Evolutionary conservation across 2,797 vertebrate species (phyloP), one percentile per base, ranked within the genome.

Genomic region (Cossypha dichroa): DNA sequence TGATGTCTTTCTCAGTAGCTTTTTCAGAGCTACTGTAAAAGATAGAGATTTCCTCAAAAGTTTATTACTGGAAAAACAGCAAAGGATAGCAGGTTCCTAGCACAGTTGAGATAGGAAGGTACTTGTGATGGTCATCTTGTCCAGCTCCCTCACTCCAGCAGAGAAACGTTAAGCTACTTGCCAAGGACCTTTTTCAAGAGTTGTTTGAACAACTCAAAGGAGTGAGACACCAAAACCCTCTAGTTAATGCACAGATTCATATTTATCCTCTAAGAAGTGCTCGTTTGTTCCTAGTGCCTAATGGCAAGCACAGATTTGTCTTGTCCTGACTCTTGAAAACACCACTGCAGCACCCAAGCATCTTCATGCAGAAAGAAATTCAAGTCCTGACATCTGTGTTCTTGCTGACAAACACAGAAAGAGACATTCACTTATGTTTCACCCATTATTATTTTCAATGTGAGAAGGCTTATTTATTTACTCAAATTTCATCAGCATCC

Each of bases 331-430:
- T 78, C 36, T 54, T n/a, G 29, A 48, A 90, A 92, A 21, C 8
- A 48, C 16, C 15, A 48, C 25, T 10, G 25, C 5, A 3, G 33
- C 23, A 54, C 58, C 19, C 14, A 43, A 36, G 26, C 10, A 55
- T 10, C 23, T 36, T 26, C 59, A 43, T 2, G 2, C 11, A 86
- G 25, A 84, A 83, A 59, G 16, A 79, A 80, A 80, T 23, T 8
- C 0, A 0, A 43, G 28, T 59, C 17, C 19, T 51, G 13, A 22
- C 45, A n/a, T n/a, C 25, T 49, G 7, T 68, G 17, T 26, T 70
- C 54, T 75, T 83, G 29, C 13, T 34, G 41, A 62, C 14, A 51
- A 68, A 77, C 15, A 52, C 29, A 89, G 31, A 81, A 68, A 46
- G 10, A 56, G 11, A 41, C 9, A 84, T 41, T 70, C 11, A 23